These are phyloP conservation scores for Rhineura floridana DNA, from an alignment of 2,113 vertebrate genomes.

Conservation along the genomic window DNA sequence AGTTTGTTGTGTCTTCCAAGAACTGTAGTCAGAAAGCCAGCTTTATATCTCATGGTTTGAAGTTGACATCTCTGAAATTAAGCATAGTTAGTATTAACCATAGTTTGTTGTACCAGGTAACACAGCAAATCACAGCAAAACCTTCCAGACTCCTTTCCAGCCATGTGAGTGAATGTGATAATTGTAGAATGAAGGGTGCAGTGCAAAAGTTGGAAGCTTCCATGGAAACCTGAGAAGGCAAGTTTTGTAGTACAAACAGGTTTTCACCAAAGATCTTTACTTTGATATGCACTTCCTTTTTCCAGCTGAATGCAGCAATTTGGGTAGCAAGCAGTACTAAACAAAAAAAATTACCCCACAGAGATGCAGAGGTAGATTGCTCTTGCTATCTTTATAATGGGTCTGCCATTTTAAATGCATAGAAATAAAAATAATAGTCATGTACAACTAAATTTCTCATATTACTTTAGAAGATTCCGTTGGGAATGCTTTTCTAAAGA, in stretches of 20 bases:
- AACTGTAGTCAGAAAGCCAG: no score
- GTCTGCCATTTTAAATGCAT: not conserved
- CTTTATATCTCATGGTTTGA: no score
- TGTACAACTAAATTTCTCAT: not conserved
- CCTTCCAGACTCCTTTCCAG: no score
- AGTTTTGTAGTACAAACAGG: not conserved
- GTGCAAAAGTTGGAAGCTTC: not conserved
- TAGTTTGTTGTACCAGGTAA: no score
- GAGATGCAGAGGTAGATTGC: not conserved
- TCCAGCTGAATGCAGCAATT: not conserved
- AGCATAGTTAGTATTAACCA: no score
- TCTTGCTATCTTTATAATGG: not conserved
- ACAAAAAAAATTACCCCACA: not conserved
- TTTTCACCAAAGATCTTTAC: not conserved
- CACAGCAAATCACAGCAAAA: no score
- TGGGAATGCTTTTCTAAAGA: not conserved
- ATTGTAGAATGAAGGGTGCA: not conserved
- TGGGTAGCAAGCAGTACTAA: not conserved
- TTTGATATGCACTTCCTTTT: not conserved
- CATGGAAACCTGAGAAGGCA: not conserved
- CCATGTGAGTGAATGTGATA: no score
- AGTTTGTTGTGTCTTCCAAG: no score
- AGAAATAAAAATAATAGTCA: not conserved
- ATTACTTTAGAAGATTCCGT: not conserved
- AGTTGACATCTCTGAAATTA: no score